These are phyloP conservation scores for Caligus rogercresseyi DNA, from an alignment of 1,140 invertebrate species.

Conservation along the genomic window DNA sequence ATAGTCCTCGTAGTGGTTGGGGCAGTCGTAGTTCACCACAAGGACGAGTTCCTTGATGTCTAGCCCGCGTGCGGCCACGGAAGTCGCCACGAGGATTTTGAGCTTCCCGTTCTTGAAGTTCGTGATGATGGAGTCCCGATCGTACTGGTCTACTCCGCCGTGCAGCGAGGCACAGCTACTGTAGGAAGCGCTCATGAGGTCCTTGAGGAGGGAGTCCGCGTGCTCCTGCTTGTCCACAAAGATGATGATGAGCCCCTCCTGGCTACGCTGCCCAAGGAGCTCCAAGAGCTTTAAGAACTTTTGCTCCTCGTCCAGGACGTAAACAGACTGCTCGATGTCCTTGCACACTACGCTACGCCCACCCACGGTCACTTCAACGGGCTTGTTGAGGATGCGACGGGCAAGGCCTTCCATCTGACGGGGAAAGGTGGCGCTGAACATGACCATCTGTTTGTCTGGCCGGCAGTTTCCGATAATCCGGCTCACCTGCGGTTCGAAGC, in stretches of 20 bases:
- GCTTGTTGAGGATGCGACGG: conserved; percentile 73
- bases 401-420: conserved; percentile 97
- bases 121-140: conserved; percentile 82
- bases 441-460: conserved; percentile 90
- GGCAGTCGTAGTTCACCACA: conserved; percentile 98
- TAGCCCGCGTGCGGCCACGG: conserved; percentile 45
- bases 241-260: conserved; percentile 79
- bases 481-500: conserved; percentile 97
- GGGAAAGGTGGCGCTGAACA: conserved; percentile 98
- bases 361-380: conserved; percentile 86
- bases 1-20: conserved; percentile 99
- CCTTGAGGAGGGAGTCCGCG: conserved; percentile 26
- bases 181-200: conserved; percentile 91
- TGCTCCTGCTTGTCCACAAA: conserved; percentile 88
- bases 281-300: conserved; percentile 96
- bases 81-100: conserved; percentile 37
- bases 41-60: conserved; percentile 96
- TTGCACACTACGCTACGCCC: conserved; percentile 93
- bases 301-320: conserved; percentile 78
- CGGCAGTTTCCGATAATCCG: conserved; percentile 91
- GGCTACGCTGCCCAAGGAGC: conserved; percentile 79
- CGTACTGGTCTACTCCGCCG: conserved; percentile 76
- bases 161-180: conserved; percentile 79
- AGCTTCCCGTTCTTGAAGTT: conserved; percentile 89
- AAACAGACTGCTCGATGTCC: conserved; percentile 60